A percentile compares a stretch with the other conserved stretches of the same genome.
Evolutionary conservation across 2,113 vertebrate species (phyloP).

Genomic region (Callorhinus ursinus): DNA sequence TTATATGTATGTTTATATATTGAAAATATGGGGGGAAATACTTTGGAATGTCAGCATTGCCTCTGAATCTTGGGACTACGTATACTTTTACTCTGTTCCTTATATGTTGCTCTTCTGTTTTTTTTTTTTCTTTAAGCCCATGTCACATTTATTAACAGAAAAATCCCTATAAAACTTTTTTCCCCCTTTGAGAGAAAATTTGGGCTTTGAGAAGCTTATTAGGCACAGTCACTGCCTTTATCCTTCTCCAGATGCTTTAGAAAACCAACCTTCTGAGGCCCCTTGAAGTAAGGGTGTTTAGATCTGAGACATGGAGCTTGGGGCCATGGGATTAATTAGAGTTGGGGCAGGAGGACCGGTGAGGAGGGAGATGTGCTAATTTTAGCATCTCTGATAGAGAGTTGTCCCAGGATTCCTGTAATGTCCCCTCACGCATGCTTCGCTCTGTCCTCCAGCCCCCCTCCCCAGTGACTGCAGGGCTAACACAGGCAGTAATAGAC

Average conservation of each 20-base stretch:
- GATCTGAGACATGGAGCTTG: background rate
- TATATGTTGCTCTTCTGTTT: background rate
- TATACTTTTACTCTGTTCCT: background rate
- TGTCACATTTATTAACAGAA: conserved; percentile 42
- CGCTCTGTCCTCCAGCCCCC: conserved; percentile 20
- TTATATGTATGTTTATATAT: background rate
- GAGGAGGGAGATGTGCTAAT: conserved; percentile 52
- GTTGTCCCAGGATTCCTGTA: conserved; percentile 42
- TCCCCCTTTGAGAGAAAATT: background rate
- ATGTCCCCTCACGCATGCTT: background rate
- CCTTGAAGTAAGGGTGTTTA: background rate
- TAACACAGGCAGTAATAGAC: background rate
- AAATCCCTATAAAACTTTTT: background rate
- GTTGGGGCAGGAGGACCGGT: background rate
- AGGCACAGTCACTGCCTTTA: background rate
- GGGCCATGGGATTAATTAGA: conserved; percentile 24
- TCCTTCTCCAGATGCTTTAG: background rate
- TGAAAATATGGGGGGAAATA: background rate
- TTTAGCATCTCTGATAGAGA: background rate
- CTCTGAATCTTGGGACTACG: background rate
- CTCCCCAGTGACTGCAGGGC: conserved; percentile 50
- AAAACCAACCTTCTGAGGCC: background rate
- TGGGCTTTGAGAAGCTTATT: background rate
- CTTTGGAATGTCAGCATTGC: background rate
- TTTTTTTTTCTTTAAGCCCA: background rate